Evolutionary conservation across 2,888 invertebrate species (phyloP).

Genomic region (Mylabris sibirica): DNA sequence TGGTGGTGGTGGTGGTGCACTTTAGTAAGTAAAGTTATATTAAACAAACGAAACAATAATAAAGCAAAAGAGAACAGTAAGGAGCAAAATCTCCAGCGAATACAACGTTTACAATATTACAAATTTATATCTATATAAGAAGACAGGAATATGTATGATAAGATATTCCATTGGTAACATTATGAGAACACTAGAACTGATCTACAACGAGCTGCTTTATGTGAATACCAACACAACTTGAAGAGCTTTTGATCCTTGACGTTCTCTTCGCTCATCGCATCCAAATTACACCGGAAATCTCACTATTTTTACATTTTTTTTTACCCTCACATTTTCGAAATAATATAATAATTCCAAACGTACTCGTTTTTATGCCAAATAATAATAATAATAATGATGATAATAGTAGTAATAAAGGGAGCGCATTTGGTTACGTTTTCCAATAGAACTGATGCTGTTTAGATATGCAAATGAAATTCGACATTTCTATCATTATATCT

Average conservation of each 20-base stretch:
- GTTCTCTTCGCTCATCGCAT: neutral
- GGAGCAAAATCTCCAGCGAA: conserved; percentile 35
- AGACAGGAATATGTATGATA: conserved; percentile 41
- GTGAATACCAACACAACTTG: conserved; percentile 44
- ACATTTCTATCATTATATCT: neutral
- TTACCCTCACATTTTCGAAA: neutral
- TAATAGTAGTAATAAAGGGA: neutral
- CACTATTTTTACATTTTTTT: neutral
- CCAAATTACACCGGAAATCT: neutral
- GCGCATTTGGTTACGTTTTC: neutral
- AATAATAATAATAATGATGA: neutral
- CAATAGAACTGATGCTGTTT: conserved; percentile 23
- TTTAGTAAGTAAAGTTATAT: conserved; percentile 42
- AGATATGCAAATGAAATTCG: conserved; percentile 33
- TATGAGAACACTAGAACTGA: conserved; percentile 31
- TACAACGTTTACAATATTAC: conserved; percentile 43
- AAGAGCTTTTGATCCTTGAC: conserved; percentile 35
- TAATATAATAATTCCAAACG: neutral
- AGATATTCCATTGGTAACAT: conserved; percentile 30
- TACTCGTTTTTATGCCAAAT: neutral
- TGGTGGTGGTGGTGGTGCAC: conserved; percentile 25
- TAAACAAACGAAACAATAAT: conserved; percentile 39
- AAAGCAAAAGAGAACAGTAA: conserved; percentile 20
- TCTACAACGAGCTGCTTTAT: conserved; percentile 36
- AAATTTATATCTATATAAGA: conserved; percentile 43